phyloP scores from a whole-genome alignment of 2,113 vertebrate genomes.

The Hippocampus barbouri region DNA sequence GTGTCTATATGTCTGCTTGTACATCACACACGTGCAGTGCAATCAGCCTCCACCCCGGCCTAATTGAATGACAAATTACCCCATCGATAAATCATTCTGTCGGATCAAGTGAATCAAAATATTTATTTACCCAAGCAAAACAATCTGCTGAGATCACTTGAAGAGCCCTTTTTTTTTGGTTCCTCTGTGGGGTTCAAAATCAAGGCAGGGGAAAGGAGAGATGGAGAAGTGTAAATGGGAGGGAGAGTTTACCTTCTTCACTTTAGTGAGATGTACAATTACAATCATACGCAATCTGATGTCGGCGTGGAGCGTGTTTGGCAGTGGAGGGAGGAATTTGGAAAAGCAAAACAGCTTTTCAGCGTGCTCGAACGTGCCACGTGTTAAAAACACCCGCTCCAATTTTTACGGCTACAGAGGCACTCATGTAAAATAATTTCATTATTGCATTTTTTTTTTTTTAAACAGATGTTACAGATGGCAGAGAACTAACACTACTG shows the following conservation, averaged over 20 bases:
- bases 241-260: conserved; percentile 34
- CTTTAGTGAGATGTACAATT: conserved; percentile 37
- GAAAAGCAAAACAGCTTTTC: conserved; percentile 38
- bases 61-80: conserved; percentile 81
- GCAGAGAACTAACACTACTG: not conserved
- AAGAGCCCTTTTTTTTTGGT: conserved; percentile 70
- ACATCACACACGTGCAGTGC: conserved; percentile 41
- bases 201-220: conserved; percentile 18
- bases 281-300: conserved; percentile 42
- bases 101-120: conserved; percentile 76
- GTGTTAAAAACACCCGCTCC: too few species aligned
- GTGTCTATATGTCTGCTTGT: conserved; percentile 12
- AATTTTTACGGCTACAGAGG: too few species aligned
- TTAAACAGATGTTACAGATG: not conserved
- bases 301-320: conserved; percentile 32
- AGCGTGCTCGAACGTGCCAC: conserved; percentile 20
- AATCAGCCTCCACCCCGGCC: conserved; percentile 66
- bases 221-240: not conserved
- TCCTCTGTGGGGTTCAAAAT: conserved; percentile 57
- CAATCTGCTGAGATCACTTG: conserved; percentile 71
- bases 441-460: not conserved
- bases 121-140: conserved; percentile 82
- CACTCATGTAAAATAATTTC: not conserved
- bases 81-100: conserved; percentile 75
- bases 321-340: conserved; percentile 6